Percentiles rank a stretch among this genome's conserved stretches.
phyloP scores from a whole-genome alignment of 2,113 vertebrate genomes.

The Microcebus jonahi region DNA sequence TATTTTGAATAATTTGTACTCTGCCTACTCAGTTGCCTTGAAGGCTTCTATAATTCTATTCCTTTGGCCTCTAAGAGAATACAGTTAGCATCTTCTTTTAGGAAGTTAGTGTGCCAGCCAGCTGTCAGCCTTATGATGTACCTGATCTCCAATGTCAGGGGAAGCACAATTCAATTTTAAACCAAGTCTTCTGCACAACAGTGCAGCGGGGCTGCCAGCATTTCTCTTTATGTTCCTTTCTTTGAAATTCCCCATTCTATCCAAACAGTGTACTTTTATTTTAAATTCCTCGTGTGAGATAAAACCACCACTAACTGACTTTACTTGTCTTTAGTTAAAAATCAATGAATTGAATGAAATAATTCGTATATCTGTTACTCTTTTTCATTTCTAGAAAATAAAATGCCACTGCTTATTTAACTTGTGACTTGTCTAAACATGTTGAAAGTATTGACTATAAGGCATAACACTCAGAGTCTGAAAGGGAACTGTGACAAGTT shows the following conservation, averaged over 20 bases:
- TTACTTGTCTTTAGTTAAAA: slow-evolving; percentile 79
- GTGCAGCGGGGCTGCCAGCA: slow-evolving; percentile 48
- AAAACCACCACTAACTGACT: slow-evolving; percentile 70
- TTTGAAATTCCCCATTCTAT: slow-evolving; percentile 62
- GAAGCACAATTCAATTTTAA: slow-evolving; percentile 77
- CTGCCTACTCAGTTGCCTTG: slow-evolving; percentile 44
- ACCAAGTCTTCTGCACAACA: slow-evolving; percentile 61
- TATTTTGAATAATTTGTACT: slow-evolving; percentile 67
- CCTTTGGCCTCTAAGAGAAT: slow-evolving; percentile 64
- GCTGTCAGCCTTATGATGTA: slow-evolving; percentile 74
- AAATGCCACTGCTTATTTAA: slow-evolving; percentile 75
- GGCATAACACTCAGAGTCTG: slow-evolving; percentile 78
- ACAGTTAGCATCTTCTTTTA: slow-evolving; percentile 68
- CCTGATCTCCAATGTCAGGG: slow-evolving; percentile 71
- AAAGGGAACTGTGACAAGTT: slow-evolving; percentile 85
- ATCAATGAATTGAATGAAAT: slow-evolving; percentile 75
- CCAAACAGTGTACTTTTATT: slow-evolving; percentile 55
- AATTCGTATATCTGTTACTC: slow-evolving; percentile 71
- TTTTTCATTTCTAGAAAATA: slow-evolving; percentile 80
- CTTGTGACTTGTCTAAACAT: slow-evolving; percentile 83
- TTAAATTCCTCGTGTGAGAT: slow-evolving; percentile 68
- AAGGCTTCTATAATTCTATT: slow-evolving; percentile 65
- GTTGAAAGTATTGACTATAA: slow-evolving; percentile 82
- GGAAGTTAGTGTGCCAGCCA: slow-evolving; percentile 61
- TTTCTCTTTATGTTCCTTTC: slow-evolving; percentile 56